Evolutionary conservation across 92 coral and sea anemone species (phyloP).

Genomic region (Epizoanthus rinbou): DNA sequence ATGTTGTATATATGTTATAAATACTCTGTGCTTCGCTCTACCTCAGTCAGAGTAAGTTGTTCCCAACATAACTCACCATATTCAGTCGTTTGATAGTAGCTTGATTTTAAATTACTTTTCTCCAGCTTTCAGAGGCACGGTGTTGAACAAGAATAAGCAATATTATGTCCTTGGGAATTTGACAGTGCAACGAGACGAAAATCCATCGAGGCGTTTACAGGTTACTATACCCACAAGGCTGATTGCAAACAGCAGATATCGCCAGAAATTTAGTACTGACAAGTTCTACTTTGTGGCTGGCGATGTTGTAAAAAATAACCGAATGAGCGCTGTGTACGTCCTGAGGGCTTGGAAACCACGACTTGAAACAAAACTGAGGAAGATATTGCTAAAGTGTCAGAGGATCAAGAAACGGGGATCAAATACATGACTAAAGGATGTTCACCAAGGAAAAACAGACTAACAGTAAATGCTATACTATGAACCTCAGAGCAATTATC

Average conservation of each 20-base stretch:
- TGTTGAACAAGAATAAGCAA: not conserved
- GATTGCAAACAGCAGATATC: not conserved
- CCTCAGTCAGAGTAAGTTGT: no score
- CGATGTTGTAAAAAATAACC: not conserved
- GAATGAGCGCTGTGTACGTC: not conserved
- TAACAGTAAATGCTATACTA: no score
- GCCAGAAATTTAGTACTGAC: not conserved
- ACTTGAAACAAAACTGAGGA: not conserved
- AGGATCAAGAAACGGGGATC: not conserved
- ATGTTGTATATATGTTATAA: no score
- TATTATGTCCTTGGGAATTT: not conserved
- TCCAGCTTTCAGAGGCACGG: not conserved
- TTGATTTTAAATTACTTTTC: not conserved
- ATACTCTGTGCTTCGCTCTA: no score
- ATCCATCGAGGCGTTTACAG: not conserved
- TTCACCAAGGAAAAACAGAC: no score
- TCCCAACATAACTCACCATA: no score
- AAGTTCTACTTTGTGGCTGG: slow-evolving; percentile 15
- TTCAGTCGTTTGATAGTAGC: no score
- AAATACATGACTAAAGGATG: not conserved
- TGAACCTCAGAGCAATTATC: no score
- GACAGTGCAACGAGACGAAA: not conserved
- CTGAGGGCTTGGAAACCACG: not conserved
- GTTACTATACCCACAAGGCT: not conserved
- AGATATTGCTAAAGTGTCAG: not conserved